phyloP scores from a whole-genome alignment of 2,113 vertebrate genomes.

The Herpetotheres cachinnans region DNA sequence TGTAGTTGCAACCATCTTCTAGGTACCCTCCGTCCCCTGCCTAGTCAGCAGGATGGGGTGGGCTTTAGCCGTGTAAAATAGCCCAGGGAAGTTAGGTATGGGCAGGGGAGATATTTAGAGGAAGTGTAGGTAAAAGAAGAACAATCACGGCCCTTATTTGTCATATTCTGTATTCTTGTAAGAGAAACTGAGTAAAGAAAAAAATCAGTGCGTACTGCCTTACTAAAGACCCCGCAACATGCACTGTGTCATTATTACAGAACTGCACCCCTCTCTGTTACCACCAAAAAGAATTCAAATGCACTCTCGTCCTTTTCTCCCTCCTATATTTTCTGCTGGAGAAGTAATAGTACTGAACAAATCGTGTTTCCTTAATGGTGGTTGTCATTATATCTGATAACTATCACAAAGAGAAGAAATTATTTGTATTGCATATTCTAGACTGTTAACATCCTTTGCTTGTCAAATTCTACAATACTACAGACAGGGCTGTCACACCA shows the following conservation, averaged over 20 bases:
- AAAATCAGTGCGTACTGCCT: neutral
- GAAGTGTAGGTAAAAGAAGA: neutral
- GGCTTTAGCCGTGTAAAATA: neutral
- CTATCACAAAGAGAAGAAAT: neutral
- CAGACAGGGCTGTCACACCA: neutral
- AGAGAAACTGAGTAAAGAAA: neutral
- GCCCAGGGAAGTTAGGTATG: too few relatives aligned
- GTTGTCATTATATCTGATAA: neutral
- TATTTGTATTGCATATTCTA: slow-evolving; percentile 21
- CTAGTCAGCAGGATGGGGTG: too few relatives aligned
- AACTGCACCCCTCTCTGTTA: neutral
- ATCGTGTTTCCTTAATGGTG: neutral
- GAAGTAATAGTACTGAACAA: neutral
- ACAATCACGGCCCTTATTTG: neutral
- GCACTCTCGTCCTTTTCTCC: neutral
- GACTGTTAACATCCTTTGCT: neutral
- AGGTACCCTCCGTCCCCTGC: neutral
- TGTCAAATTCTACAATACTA: slow-evolving; percentile 11
- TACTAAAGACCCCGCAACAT: neutral
- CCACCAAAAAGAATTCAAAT: neutral
- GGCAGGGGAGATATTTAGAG: neutral
- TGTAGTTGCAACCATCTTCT: neutral
- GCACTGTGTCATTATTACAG: neutral
- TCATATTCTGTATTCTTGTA: neutral
- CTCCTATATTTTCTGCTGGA: neutral